phyloP scores from a whole-genome alignment of 2,113 vertebrate genomes.

The Helogale parvula region DNA sequence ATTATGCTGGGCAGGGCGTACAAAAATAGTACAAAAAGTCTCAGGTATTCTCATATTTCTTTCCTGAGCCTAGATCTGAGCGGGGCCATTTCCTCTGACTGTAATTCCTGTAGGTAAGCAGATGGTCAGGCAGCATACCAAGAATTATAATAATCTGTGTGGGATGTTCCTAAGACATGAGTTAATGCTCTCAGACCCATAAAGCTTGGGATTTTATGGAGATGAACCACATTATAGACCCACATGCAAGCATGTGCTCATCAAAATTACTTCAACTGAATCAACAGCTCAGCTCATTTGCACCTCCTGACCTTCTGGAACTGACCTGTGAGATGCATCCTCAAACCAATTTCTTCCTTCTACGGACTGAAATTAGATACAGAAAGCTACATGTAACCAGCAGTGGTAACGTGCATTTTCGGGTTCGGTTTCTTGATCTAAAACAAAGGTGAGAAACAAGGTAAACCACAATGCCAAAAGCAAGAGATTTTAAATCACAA shows the following conservation, averaged over 20 bases:
- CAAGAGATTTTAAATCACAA: neutral
- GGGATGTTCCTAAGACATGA: slow-evolving; percentile 68
- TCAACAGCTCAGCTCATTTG: slow-evolving; percentile 55
- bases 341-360: neutral
- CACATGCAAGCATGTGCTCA: slow-evolving; percentile 51
- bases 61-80: slow-evolving; percentile 8
- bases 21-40: slow-evolving; percentile 63
- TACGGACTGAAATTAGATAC: neutral
- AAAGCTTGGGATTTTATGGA: slow-evolving; percentile 74
- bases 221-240: slow-evolving; percentile 69
- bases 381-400: neutral
- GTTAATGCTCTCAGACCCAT: slow-evolving; percentile 76
- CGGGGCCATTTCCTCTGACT: slow-evolving; percentile 32
- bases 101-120: slow-evolving; percentile 79
- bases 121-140: slow-evolving; percentile 76
- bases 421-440: neutral
- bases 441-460: neutral
- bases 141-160: slow-evolving; percentile 78
- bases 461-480: neutral
- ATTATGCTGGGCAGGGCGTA: neutral
- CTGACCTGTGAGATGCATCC: slow-evolving; percentile 39
- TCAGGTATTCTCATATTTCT: slow-evolving; percentile 66
- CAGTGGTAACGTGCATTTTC: neutral
- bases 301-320: slow-evolving; percentile 47
- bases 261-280: slow-evolving; percentile 66